Base-by-base conservation (phyloP, 2,797 vertebrate genomes). In the Carapus acus region DNA sequence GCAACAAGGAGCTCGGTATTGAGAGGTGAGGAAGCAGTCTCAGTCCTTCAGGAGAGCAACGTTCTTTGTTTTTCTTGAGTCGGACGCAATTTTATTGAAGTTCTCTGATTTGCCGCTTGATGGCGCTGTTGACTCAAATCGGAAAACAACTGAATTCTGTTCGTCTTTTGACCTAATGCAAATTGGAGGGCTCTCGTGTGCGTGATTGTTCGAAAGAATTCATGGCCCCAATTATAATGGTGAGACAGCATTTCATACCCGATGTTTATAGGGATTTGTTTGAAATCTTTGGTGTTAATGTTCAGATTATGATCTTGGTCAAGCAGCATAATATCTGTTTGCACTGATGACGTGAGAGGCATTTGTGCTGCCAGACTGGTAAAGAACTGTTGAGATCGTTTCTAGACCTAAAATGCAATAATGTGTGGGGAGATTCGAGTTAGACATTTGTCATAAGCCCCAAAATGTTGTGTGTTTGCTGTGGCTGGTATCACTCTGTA, bases 1-100 rank as follows among this genome's bases (percentile, higher is more conserved):
- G 90, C 4, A 98, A 98, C 84, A 94, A 91, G 72, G 94, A 98
- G 67, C 82, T 99, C 58, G 89, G 88, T 49, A 95, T 98, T 21
- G 96, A 98, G 84, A 92, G 96, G 96, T 98, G 84, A 86, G 76
- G 15, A n/a, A 8, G 13, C n/a, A 21, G 24, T 3, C 20, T 24
- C 14, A 37, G 34, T 22, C 20, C 19, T 49, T 19, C 18, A 3
- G 8, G 18, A 4, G 27, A 3, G 17, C 13, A 3, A 23, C 18
- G 42, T 43, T 27, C 19, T 14, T 3, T 4, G 16, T 14, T 50
- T 39, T 3, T n/a, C n/a, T n/a, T n/a, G n/a, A n/a, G n/a, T n/a
- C n/a, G n/a, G n/a, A n/a, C n/a, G 8, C 39, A 34, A 43, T 49
- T 16, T 15, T 13, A 19, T 33, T 37, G 38, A 36, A 1, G 38